Evolutionary conservation across 2,797 vertebrate species (phyloP), one percentile per base, ranked within the genome.

Genomic region (Sebastes wilsoni): DNA sequence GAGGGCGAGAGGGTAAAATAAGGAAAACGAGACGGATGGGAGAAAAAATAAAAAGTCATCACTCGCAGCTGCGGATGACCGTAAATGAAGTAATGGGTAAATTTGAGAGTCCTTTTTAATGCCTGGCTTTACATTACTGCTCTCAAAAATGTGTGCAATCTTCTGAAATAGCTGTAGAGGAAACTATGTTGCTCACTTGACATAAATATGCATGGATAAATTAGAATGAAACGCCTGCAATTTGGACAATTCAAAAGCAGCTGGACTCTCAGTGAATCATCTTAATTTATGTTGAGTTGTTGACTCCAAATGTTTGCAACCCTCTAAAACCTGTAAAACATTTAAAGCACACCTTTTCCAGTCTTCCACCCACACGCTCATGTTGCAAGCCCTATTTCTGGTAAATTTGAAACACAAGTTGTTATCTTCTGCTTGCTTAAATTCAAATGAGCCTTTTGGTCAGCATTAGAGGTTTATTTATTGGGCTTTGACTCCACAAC

Each of bases 81-180:
- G 5, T 32, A 46, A 75, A 85, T 69, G 5, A 70, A 70, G 71
- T 55, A 65, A 74, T 69, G n/a, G 23, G 4, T 8, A 58, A 74
- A 58, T 60, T 27, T 64, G 23, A 74, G 78, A 84, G 38, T 60
- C 14, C n/a, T 75, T 84, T 20, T 65, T 34, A 66, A 75, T 23
- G 23, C 34, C 30, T 72, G 62, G 9, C 8, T 76, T 77, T 67
- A 69, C 60, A 22, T 73, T 27, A 59, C 18, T 69, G 11, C 65
- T 30, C 32, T 20, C 7, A 38, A 54, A 71, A 52, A 36, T 16
- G 2, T 52, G 20, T 52, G 3, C 20, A 52, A 67, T 80, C 18
- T 30, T 62, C 18, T 71, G 16, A 65, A 80, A 78, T 66, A 66
- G 11, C 36, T 59, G 23, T 34, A 20, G 2, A 68, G 67, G 54